These are phyloP conservation scores for Melanocharis versteri DNA, from an alignment of 2,113 vertebrate genomes.

Conservation along the genomic window DNA sequence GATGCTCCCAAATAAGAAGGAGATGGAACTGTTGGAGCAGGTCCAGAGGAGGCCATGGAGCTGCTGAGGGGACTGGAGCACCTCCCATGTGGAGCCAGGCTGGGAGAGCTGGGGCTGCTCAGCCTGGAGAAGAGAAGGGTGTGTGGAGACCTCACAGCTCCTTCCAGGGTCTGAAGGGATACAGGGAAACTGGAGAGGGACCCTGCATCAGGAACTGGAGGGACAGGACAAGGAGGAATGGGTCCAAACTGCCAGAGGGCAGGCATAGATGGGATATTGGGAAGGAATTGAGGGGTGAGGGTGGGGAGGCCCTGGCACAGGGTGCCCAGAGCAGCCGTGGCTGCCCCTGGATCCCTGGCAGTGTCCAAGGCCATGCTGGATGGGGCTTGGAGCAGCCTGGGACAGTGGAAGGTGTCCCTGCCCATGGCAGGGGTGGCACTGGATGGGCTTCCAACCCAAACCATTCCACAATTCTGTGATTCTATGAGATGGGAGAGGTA, in stretches of 20 bases:
- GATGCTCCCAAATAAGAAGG: fast-evolving
- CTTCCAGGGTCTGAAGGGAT: background rate
- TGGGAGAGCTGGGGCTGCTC: background rate
- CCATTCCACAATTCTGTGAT: background rate
- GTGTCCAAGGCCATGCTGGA: background rate
- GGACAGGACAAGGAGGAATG: fast-evolving
- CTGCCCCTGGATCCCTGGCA: background rate
- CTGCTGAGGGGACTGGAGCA: background rate
- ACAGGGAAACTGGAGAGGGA: background rate
- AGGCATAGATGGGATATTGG: background rate
- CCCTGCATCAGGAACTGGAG: background rate
- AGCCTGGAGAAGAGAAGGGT: background rate
- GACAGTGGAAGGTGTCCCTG: background rate
- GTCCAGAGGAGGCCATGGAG: background rate
- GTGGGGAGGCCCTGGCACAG: background rate
- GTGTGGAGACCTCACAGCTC: background rate
- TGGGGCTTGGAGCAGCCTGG: background rate
- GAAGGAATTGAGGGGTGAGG: background rate
- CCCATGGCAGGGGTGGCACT: too few species aligned
- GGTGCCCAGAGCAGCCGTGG: background rate
- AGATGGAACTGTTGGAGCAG: background rate
- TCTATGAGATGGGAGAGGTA: background rate
- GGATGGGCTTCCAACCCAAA: fast-evolving
- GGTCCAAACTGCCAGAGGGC: fast-evolving
- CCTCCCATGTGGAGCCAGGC: fast-evolving